A percentile compares a stretch with the other conserved stretches of the same genome.
Conservation (phyloP, 2,113 vertebrate species). For the Corythoichthys haematopterus region DNA sequence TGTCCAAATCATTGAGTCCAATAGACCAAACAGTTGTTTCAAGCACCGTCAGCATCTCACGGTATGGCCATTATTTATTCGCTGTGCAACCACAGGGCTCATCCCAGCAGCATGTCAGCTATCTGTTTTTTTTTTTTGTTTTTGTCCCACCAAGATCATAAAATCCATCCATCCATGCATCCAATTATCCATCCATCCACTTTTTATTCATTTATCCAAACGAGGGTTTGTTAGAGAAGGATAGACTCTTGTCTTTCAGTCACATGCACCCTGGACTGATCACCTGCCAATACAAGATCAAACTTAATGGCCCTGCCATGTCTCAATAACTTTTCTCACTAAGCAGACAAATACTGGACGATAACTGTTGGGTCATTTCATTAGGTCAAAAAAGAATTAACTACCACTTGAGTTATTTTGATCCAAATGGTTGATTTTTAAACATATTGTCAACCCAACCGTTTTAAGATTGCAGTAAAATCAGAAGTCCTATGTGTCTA, state of each 20-base stretch:
- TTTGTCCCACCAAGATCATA: conserved; percentile 38
- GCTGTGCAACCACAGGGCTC: conserved; percentile 33
- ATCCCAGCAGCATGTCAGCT: conserved; percentile 44
- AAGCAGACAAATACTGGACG: background rate
- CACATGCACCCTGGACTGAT: background rate
- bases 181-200: background rate
- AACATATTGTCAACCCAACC: too few relatives aligned
- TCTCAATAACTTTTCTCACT: background rate
- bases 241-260: background rate
- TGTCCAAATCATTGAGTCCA: conserved; percentile 44
- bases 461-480: too few relatives aligned
- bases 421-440: too few relatives aligned
- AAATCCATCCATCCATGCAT: background rate
- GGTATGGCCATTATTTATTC: conserved; percentile 52
- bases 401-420: too few relatives aligned
- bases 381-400: too few relatives aligned
- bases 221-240: background rate
- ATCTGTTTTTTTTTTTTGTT: conserved; percentile 57
- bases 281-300: background rate
- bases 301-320: background rate
- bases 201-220: background rate
- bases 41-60: conserved; percentile 55
- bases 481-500: background rate
- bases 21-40: conserved; percentile 55
- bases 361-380: too few relatives aligned